Evolutionary conservation across 2,797 vertebrate genomes (phyloP).

Genomic region (Podarcis lilfordi): DNA sequence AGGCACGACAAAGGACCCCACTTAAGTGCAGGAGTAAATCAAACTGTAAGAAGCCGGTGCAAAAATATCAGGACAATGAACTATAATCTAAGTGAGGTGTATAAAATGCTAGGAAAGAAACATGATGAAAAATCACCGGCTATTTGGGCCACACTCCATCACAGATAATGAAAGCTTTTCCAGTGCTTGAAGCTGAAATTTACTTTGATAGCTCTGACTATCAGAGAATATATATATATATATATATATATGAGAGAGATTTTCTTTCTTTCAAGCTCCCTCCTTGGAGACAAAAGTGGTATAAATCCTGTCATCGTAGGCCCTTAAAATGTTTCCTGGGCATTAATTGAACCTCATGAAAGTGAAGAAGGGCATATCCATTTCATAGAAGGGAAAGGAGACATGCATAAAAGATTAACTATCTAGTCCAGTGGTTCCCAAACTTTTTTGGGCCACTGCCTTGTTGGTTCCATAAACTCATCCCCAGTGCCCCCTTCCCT

Average conservation of each 20-base stretch:
- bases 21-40: constrained; percentile 35
- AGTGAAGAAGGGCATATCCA: neutral
- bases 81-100: neutral
- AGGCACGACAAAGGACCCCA: neutral
- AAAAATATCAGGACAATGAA: constrained; percentile 10
- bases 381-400: neutral
- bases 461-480: too few relatives aligned
- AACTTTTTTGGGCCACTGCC: too few relatives aligned
- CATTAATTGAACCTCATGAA: constrained; percentile 6
- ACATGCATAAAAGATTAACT: too few relatives aligned
- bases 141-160: neutral
- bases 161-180: constrained; percentile 37
- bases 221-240: neutral
- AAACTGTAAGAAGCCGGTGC: constrained; percentile 2
- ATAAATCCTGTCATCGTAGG: neutral
- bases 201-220: constrained; percentile 28
- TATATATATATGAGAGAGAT: neutral
- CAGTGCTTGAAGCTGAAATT: constrained; percentile 27
- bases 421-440: too few relatives aligned
- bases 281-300: neutral
- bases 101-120: constrained; percentile 14
- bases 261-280: neutral
- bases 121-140: constrained; percentile 9
- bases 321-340: neutral
- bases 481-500: too few relatives aligned